These are phyloP conservation scores for Peromyscus aztecus DNA, from an alignment of 2,797 vertebrate species.

Conservation along the genomic window DNA sequence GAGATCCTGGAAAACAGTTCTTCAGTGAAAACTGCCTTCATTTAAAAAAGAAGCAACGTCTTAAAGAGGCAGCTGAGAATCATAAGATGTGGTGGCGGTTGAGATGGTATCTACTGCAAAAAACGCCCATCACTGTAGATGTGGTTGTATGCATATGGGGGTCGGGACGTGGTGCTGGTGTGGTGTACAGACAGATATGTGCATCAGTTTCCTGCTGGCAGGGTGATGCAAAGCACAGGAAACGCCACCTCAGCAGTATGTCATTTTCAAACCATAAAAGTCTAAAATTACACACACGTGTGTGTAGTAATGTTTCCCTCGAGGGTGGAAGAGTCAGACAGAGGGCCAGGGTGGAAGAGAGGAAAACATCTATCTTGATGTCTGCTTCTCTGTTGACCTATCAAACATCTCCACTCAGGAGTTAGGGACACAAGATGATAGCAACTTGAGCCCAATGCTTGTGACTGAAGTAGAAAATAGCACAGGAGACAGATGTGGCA, in stretches of 20 bases:
- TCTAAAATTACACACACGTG: slow-evolving; percentile 58
- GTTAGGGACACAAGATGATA: not conserved
- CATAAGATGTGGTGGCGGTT: slow-evolving; percentile 60
- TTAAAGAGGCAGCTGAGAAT: slow-evolving; percentile 61
- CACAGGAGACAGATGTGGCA: not conserved
- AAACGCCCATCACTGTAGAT: not conserved
- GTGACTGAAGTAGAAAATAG: not conserved
- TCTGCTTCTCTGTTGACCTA: slow-evolving; percentile 9
- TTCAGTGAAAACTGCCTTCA: slow-evolving; percentile 51
- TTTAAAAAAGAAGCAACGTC: slow-evolving; percentile 23
- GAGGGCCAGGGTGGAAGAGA: not conserved
- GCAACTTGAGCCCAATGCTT: not conserved
- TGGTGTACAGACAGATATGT: not conserved
- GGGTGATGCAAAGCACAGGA: slow-evolving; percentile 69
- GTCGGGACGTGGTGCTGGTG: not conserved
- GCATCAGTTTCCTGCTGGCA: slow-evolving; percentile 71
- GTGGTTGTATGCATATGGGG: not conserved
- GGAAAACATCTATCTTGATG: not conserved
- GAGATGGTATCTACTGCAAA: slow-evolving; percentile 59
- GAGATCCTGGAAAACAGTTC: slow-evolving; percentile 51
- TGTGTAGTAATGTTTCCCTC: slow-evolving; percentile 25
- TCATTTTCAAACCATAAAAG: slow-evolving; percentile 78
- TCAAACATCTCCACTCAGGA: not conserved
- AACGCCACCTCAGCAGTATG: slow-evolving; percentile 66
- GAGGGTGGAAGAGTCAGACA: not conserved